These are phyloP conservation scores for Callithrix jacchus DNA, from an alignment of 2,113 vertebrate genomes.

Conservation along the genomic window DNA sequence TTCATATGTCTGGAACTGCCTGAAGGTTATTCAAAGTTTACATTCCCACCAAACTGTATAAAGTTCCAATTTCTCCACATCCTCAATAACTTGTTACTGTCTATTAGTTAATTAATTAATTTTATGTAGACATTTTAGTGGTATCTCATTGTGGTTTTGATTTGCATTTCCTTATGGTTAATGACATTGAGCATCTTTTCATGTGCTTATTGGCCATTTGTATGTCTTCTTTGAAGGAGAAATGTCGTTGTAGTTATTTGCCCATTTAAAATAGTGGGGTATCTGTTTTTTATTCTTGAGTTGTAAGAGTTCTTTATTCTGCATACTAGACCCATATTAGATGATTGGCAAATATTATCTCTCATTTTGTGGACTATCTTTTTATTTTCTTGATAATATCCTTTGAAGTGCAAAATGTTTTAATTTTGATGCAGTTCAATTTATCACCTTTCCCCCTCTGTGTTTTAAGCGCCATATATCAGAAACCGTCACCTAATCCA, in stretches of 20 bases:
- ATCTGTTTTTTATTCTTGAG: neutral
- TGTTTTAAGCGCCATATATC: neutral
- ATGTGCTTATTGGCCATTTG: neutral
- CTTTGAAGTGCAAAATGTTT: neutral
- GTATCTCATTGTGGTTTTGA: neutral
- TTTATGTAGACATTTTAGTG: neutral
- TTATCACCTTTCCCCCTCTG: neutral
- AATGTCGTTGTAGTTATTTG: neutral
- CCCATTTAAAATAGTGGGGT: neutral
- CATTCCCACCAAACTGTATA: neutral
- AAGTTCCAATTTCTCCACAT: neutral
- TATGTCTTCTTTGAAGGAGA: neutral
- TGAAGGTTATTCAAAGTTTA: neutral
- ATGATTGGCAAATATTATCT: neutral
- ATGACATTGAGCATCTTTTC: neutral
- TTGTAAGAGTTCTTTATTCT: conserved; percentile 33
- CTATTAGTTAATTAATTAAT: neutral
- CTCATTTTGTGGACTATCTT: neutral
- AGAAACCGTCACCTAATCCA: neutral
- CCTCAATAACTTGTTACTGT: neutral
- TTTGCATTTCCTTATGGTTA: neutral
- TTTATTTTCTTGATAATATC: conserved; percentile 1
- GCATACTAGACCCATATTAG: neutral
- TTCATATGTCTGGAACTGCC: neutral
- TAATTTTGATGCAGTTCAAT: conserved; percentile 13